Evolutionary conservation across 1,140 invertebrate species (phyloP), one percentile per base, ranked within the genome.

Genomic region (Dreissena polymorpha): DNA sequence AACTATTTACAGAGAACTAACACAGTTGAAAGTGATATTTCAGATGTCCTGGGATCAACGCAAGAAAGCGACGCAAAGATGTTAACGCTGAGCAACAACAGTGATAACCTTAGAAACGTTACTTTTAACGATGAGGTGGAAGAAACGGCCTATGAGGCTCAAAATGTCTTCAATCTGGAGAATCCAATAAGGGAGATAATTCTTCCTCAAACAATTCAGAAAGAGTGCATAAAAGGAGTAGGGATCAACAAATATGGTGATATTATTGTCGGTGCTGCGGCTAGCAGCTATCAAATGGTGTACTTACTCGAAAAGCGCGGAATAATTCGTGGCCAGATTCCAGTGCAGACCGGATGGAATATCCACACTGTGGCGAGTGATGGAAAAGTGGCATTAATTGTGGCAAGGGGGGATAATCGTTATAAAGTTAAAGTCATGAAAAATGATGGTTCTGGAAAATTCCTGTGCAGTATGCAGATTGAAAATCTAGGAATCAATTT

Each of bases 401-500:
- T 90, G 18, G 83, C 90, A 51, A 84, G 89, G 39, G 88, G 90
- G 67, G 89, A 91, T 55, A 91, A 90, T 71, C 82, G 87, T 13
- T 91, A 89, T 76, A 91, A 91, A 80, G 88, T 91, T 10, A 83
- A 85, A 71, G 86, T 91, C 21, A 67, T 90, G 74, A 84, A 86
- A 63, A 88, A 88, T 78, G 90, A 91, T 65, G 86, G 88, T 16
- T 88, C 81, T 50, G 87, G 88, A 16, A 81, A 89, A 49, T 64
- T 87, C 27, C 72, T 91, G n/a, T 76, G 86, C 13, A 87, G 89
- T 70, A 84, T 79, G 57, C 88, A 91, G 60, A 85, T 91, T 51
- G 89, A 91, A 76, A 90, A 88, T 71, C 89, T 88, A 74, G 90
- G 89, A 25, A 77, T 91, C 0, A 91, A 90, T 75, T 90, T 87